Conservation (phyloP, 2,888 invertebrate species). For the Nematopogon swammerdamellus region DNA sequence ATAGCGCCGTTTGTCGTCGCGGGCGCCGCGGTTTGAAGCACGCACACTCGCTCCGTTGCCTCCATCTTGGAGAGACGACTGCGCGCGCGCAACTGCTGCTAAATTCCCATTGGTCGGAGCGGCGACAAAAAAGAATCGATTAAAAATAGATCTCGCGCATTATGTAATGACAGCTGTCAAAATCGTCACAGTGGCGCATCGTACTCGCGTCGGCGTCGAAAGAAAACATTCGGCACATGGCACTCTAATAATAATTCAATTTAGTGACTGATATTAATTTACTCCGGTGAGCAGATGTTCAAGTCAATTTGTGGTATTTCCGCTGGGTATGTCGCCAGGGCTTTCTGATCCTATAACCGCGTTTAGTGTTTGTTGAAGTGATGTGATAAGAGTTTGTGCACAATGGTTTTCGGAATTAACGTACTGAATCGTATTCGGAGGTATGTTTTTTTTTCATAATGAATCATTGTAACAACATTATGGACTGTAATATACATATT, state of each 20-base stretch:
- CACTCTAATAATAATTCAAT: no score
- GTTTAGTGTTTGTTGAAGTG: neutral
- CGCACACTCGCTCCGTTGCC: neutral
- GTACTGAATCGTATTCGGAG: neutral
- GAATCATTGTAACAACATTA: no score
- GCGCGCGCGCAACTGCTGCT: neutral
- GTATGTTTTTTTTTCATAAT: no score
- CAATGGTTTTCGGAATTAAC: neutral
- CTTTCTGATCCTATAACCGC: no score
- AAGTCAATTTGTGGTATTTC: no score
- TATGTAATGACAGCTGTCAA: neutral
- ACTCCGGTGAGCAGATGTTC: no score
- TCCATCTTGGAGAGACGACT: neutral
- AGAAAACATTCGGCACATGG: neutral
- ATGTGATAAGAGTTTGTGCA: neutral
- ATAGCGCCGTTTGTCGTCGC: neutral
- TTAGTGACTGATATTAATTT: no score
- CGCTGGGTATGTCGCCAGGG: no score
- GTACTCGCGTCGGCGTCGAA: neutral
- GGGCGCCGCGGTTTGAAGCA: neutral
- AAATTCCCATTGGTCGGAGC: no score
- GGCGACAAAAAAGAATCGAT: neutral
- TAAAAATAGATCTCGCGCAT: neutral
- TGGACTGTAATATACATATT: no score
- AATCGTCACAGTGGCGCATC: neutral